Evolutionary conservation across 1,140 invertebrate species (phyloP).

Genomic region (Charaxes varanes): DNA sequence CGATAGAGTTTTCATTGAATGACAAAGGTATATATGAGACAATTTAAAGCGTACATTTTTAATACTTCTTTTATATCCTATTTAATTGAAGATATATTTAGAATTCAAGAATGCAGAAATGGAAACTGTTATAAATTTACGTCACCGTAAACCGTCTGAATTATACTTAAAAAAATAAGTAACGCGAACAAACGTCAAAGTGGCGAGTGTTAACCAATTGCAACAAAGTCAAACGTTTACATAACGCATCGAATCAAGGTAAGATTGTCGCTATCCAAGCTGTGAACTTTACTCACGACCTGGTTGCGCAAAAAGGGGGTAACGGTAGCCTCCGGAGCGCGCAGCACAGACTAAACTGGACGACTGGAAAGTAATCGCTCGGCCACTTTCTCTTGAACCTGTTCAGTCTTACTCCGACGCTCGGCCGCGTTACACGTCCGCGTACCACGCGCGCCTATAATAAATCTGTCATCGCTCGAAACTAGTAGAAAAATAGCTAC

Average conservation of each 20-base stretch:
- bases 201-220: too few species aligned
- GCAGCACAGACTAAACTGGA: conserved; percentile 32
- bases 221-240: too few species aligned
- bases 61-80: too few species aligned
- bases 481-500: conserved; percentile 14
- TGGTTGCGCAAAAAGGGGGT: conserved; percentile 40
- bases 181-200: too few species aligned
- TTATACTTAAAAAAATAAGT: too few species aligned
- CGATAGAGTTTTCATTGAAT: too few species aligned
- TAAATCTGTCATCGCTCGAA: conserved; percentile 8
- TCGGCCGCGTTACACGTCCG: conserved; percentile 6
- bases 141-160: too few species aligned
- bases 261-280: conserved; percentile 20
- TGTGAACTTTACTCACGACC: conserved; percentile 46
- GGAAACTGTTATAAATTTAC: too few species aligned
- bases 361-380: conserved; percentile 61
- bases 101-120: too few species aligned
- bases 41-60: too few species aligned
- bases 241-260: conserved; percentile 28
- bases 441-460: conserved; percentile 6
- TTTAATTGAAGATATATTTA: too few species aligned
- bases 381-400: conserved; percentile 65
- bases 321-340: conserved; percentile 46
- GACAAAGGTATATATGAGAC: too few species aligned
- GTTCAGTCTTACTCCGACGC: conserved; percentile 32